Evolutionary conservation across 2,888 invertebrate genomes (phyloP), one percentile per base, ranked within the genome.

Genomic region (Dolichomitus sp.): DNA sequence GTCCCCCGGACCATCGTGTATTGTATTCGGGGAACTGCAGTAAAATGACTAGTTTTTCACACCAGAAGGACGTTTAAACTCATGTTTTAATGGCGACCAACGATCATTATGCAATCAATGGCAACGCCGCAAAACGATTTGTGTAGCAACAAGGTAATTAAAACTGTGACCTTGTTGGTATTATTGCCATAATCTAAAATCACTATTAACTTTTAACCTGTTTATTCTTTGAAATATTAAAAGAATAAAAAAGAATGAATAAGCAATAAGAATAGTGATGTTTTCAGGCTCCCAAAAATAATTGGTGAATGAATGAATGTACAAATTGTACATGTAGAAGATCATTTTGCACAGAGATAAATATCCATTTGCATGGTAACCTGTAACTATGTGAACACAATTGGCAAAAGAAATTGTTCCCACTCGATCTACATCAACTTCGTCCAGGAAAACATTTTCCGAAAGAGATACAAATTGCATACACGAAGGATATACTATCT

Each of bases 401-500:
- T 40, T 73, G 19, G 61, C 54, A 48, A 78, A 69, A 63, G 63
- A 78, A 69, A 40, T 63, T 52, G 74, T 17, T 65, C 54, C 52
- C 63, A 19, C 69, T 19, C 5, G 42, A 14, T 42, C 14, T 27
- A n/a, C 37, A 12, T 57, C 30, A 14, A 40, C 9, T 12, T 6
- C 5, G 14, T 7, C 45, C 14, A 23, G 5, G 50, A 50, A 33
- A 33, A 27, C 7, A 19, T n/a, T 30, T 19, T 57, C 48, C 27
- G 42, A 42, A 12, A 27, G 9, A 27, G 30, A 5, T 45, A 57
- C 57, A 72, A 72, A 81, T 72, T 30, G 69, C 54, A 65, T 69
- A 66, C 75, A 57, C 63, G 42, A n/a, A 61, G 19, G 69, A 74
- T 74, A 70, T 40, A 61, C 30, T 78, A 54, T 65, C 68, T 77